These are phyloP conservation scores for Mylabris phalerata DNA, from an alignment of 1,140 invertebrate species.

Conservation along the genomic window DNA sequence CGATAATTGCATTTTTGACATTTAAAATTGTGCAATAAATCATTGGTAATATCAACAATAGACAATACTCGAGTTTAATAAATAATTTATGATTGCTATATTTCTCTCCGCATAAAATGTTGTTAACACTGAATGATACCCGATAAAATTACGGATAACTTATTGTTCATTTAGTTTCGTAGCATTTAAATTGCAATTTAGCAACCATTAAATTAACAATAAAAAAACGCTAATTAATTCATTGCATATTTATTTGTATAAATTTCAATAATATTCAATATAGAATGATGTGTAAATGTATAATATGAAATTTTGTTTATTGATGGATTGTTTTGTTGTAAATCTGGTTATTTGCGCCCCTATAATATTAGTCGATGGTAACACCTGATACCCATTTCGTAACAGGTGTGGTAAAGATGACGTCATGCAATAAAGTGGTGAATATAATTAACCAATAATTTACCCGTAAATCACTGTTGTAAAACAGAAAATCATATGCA, in stretches of 20 bases:
- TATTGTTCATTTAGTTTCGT: too few species aligned
- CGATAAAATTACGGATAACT: too few species aligned
- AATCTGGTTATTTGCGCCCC: background rate
- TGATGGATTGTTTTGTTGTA: too few species aligned
- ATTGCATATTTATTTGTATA: too few species aligned
- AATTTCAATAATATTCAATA: too few species aligned
- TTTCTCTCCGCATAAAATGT: constrained; percentile 1
- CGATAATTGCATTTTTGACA: too few species aligned
- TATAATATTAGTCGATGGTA: constrained; percentile 7
- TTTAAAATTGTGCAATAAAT: background rate
- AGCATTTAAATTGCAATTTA: too few species aligned
- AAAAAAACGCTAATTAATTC: too few species aligned
- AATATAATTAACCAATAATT: constrained; percentile 15
- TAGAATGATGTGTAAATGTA: too few species aligned
- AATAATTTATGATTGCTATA: constrained; percentile 6
- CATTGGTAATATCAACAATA: constrained; percentile 1
- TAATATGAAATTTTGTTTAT: too few species aligned
- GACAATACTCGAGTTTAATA: constrained; percentile 6
- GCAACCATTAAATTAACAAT: too few species aligned
- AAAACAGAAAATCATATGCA: constrained; percentile 10
- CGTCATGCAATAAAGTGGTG: constrained; percentile 16
- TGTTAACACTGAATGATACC: background rate
- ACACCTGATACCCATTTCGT: constrained; percentile 12
- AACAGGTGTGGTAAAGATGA: constrained; percentile 13
- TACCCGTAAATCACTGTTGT: constrained; percentile 13